Evolutionary conservation across 2,113 vertebrate species (phyloP).

Genomic region (Lepidothrix coronata): DNA sequence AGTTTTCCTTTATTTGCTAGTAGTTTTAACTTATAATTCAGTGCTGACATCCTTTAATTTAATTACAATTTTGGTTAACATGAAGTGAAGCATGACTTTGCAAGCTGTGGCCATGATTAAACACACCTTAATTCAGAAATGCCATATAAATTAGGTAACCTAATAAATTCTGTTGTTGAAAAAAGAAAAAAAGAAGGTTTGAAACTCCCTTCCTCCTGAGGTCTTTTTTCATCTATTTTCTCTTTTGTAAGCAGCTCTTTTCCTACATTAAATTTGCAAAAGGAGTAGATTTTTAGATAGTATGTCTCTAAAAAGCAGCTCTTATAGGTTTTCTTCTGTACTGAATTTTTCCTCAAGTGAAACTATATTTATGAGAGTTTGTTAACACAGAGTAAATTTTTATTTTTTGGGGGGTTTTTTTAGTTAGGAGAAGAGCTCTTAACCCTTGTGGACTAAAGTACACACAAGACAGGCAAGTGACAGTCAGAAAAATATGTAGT

Average conservation of each 20-base stretch:
- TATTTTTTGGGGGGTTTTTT: neutral
- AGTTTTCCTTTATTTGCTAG: neutral
- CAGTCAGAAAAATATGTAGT: neutral
- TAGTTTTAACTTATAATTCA: neutral
- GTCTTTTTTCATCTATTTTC: neutral
- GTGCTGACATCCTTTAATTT: neutral
- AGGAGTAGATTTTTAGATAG: neutral
- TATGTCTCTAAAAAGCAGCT: neutral
- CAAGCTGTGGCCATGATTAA: neutral
- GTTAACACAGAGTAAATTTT: neutral
- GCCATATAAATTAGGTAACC: neutral
- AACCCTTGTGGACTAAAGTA: neutral
- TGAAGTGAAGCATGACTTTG: neutral
- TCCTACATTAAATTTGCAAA: neutral
- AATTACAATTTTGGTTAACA: neutral
- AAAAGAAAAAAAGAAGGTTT: neutral
- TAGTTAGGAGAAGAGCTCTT: neutral
- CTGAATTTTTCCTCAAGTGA: neutral
- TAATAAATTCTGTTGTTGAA: neutral
- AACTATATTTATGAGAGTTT: neutral
- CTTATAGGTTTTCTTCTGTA: neutral
- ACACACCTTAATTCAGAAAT: neutral
- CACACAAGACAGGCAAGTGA: neutral
- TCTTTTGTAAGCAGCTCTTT: neutral
- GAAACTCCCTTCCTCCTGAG: neutral